Conservation (phyloP, 1,140 invertebrate species). For the Drosophila sp. region DNA sequence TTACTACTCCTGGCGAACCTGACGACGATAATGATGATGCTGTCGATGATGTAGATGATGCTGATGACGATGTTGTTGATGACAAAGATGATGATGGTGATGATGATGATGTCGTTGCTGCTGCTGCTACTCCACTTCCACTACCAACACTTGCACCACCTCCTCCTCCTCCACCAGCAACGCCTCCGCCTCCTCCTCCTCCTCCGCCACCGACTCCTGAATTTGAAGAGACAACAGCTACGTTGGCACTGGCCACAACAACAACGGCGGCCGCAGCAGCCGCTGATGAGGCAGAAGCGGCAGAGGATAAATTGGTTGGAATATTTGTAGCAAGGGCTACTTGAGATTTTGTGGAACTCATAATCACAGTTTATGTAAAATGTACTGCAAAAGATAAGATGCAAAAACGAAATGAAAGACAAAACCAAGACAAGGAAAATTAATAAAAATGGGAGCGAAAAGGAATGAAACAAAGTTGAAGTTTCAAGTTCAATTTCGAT, state of each 20-base stretch:
- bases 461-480: not conserved
- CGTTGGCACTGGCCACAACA: slow-evolving; percentile 68
- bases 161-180: slow-evolving; percentile 1
- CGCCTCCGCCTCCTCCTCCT: slow-evolving; percentile 25
- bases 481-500: not conserved
- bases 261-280: slow-evolving; percentile 72
- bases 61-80: slow-evolving; percentile 19
- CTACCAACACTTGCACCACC: not conserved
- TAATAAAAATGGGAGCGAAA: not conserved
- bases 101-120: slow-evolving; percentile 35
- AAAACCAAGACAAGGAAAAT: not conserved
- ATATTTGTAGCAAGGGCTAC: slow-evolving; percentile 83
- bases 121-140: not conserved
- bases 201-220: slow-evolving; percentile 29
- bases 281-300: slow-evolving; percentile 68
- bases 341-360: slow-evolving; percentile 83
- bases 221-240: slow-evolving; percentile 66
- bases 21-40: slow-evolving; percentile 1
- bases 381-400: slow-evolving; percentile 56
- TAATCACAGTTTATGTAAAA: slow-evolving; percentile 83
- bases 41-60: slow-evolving; percentile 35
- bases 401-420: not conserved
- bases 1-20: slow-evolving; percentile 14
- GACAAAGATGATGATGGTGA: slow-evolving; percentile 21
- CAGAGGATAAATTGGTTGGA: slow-evolving; percentile 80